Percentiles rank a stretch among this genome's conserved stretches.
These are phyloP conservation scores for Folsomia candida DNA, from an alignment of 2,888 invertebrate species.

Conservation along the genomic window DNA sequence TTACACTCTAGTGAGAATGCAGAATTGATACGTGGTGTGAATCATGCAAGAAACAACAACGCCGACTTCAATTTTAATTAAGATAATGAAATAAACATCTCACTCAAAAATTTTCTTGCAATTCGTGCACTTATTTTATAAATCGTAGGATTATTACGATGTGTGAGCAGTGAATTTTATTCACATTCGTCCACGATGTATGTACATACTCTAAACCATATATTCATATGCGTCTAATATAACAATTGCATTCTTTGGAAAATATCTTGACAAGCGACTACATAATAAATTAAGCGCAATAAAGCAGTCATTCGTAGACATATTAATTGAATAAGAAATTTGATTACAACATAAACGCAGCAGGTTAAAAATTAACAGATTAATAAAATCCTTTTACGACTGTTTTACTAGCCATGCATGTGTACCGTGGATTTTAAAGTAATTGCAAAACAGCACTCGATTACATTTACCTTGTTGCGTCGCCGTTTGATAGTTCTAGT, in stretches of 20 bases:
- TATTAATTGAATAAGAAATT: constrained; percentile 5
- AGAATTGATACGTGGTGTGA: too few relatives aligned
- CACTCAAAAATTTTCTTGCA: neutral
- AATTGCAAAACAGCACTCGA: neutral
- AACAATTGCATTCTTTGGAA: neutral
- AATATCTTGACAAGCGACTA: neutral
- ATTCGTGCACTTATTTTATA: neutral
- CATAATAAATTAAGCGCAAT: constrained; percentile 1
- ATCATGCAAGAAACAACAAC: neutral
- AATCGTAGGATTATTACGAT: neutral
- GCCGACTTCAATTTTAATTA: neutral
- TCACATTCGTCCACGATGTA: neutral
- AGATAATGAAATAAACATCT: neutral
- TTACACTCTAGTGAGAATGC: neutral
- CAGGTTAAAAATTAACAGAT: constrained; percentile 8
- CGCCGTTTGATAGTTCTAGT: too few relatives aligned
- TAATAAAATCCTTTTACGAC: constrained; percentile 12
- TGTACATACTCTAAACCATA: too few relatives aligned
- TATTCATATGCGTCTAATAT: too few relatives aligned
- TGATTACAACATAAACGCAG: constrained; percentile 1
- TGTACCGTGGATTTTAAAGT: neutral
- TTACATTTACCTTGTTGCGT: too few relatives aligned
- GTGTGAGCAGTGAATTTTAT: neutral
- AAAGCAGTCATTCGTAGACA: neutral
- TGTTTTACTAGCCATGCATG: neutral